Percentiles rank a stretch among this genome's conserved stretches.
Conservation (phyloP, 2,888 invertebrate genomes). For the Eristalinus sepulchralis region DNA sequence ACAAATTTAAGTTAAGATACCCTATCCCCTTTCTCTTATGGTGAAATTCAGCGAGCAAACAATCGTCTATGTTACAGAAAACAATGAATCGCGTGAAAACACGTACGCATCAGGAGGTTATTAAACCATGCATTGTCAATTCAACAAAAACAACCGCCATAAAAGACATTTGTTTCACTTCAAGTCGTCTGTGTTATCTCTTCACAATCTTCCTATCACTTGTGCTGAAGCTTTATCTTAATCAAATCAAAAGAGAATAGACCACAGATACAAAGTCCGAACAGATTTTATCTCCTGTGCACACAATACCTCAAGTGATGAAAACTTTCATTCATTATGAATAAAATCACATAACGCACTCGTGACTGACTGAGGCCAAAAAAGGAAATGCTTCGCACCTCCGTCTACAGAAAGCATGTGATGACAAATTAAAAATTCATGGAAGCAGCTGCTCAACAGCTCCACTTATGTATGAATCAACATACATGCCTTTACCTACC, state of each 20-base stretch:
- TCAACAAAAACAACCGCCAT: not conserved
- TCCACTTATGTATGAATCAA: not conserved
- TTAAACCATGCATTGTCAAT: not conserved
- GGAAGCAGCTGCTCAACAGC: not conserved
- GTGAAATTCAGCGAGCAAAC: not conserved
- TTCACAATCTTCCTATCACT: not conserved
- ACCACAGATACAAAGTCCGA: not conserved
- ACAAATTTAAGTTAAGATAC: no score
- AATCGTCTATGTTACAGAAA: not conserved
- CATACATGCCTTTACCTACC: conserved; percentile 33
- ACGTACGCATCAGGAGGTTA: not conserved
- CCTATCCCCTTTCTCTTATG: not conserved
- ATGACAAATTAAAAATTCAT: not conserved
- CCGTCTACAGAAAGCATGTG: not conserved
- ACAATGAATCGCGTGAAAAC: not conserved
- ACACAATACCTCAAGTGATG: not conserved
- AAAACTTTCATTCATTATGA: not conserved
- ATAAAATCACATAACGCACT: not conserved
- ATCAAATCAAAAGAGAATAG: not conserved
- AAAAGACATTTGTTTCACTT: not conserved
- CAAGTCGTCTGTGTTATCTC: not conserved
- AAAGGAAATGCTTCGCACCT: not conserved
- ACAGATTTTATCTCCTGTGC: not conserved
- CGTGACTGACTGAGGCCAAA: not conserved
- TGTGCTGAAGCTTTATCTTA: not conserved